These are phyloP conservation scores for Cryptus viduatorius DNA, from an alignment of 2,888 invertebrate species.

Conservation along the genomic window DNA sequence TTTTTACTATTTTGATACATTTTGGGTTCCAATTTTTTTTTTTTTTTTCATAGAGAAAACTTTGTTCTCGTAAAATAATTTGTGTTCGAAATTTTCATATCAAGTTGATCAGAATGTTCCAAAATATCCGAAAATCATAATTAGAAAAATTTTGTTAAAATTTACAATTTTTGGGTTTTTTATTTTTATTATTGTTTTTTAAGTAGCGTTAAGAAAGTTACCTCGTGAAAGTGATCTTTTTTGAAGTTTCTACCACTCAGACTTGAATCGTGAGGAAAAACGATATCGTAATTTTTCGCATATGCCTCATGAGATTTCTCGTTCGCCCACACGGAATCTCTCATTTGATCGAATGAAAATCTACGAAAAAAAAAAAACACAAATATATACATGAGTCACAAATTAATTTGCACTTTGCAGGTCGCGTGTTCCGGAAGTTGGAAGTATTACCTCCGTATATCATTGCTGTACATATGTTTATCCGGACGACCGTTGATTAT, in stretches of 20 bases:
- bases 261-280: slow-evolving; percentile 94
- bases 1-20: too few species aligned
- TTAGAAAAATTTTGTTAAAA: too few species aligned
- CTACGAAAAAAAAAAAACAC: slow-evolving; percentile 81
- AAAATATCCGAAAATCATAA: too few species aligned
- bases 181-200: not conserved
- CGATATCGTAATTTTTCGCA: slow-evolving; percentile 93
- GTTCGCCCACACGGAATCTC: slow-evolving; percentile 90
- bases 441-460: slow-evolving; percentile 88
- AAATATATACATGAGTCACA: slow-evolving; percentile 4
- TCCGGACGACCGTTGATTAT: slow-evolving; percentile 93
- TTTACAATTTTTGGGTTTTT: not conserved
- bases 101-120: too few species aligned
- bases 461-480: slow-evolving; percentile 94
- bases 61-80: too few species aligned
- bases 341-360: slow-evolving; percentile 91
- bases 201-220: slow-evolving; percentile 76
- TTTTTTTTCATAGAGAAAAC: too few species aligned
- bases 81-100: too few species aligned
- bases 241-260: slow-evolving; percentile 92
- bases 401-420: slow-evolving; percentile 14
- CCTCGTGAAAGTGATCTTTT: slow-evolving; percentile 89
- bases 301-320: slow-evolving; percentile 96
- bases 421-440: not conserved
- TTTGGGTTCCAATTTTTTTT: too few species aligned